Base-by-base conservation (phyloP, 2,113 vertebrate genomes). In the Hyla sarda region DNA sequence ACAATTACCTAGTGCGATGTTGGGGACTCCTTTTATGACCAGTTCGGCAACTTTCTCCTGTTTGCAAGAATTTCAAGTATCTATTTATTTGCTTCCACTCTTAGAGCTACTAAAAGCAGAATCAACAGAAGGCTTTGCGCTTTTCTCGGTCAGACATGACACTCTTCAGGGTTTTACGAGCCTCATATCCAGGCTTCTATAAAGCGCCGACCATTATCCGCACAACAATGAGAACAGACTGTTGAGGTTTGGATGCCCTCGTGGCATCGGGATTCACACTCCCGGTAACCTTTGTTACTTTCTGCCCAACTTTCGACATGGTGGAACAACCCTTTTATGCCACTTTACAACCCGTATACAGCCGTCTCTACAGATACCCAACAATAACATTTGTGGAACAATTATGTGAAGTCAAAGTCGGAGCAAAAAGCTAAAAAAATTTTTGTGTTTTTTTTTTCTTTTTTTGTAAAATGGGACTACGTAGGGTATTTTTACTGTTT, bases 31-130 rank as follows among this genome's bases (percentile, higher is more conserved):
- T 80, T 58, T 60, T 54, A 60, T 47, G 32, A 81, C 78, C 78
- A n/a, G 78, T 62, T 65, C 32, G 25, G 17, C 78, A 81, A 81
- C 78, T 81, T 81, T 81, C 78, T 81, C 56, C 30, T 81, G 78
- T 81, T 62, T 81, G 78, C 78, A 81, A 28, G 52, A 81, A 81
- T 81, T 58, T 81, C 34, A 65, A 65, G 56, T 81, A 81, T 81
- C 37, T 81, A 45, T 80, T 80, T 80, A 45, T 62, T 80, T 45
- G 30, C 30, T 79, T 34, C 30, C 76, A 79, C 54, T 32, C 19
- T 60, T 41, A 47, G 58, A 47, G n/a, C n/a, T n/a, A n/a, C n/a
- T n/a, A n/a, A n/a, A n/a, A n/a, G n/a, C n/a, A n/a, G n/a, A n/a
- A n/a, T n/a, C n/a, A n/a, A n/a, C n/a, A n/a, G n/a, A n/a, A n/a